Conservation (phyloP, 2,888 invertebrate species). For the Cyclophora punctaria region DNA sequence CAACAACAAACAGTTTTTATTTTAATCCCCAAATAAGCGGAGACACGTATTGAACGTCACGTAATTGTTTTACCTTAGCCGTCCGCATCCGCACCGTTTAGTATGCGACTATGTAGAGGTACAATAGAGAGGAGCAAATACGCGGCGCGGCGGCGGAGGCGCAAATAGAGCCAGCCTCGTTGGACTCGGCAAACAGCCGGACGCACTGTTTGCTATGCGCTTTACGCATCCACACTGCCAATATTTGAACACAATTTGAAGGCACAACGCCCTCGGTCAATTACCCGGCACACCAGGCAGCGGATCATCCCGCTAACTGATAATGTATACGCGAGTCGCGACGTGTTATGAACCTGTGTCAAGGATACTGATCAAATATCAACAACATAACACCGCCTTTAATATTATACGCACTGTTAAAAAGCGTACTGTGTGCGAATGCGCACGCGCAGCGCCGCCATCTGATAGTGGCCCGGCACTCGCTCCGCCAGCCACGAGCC, state of each 20-base stretch:
- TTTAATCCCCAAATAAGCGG: slow-evolving; percentile 35
- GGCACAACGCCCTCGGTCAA: slow-evolving; percentile 58
- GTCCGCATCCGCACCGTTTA: neutral
- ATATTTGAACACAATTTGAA: slow-evolving; percentile 70
- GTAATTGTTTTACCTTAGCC: slow-evolving; percentile 33
- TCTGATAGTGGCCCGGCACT: slow-evolving; percentile 37
- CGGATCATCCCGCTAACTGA: slow-evolving; percentile 29
- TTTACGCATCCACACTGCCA: slow-evolving; percentile 45
- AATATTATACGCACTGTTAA: slow-evolving; percentile 30
- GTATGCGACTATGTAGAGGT: slow-evolving; percentile 35
- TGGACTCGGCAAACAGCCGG: slow-evolving; percentile 53
- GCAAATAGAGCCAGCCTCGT: slow-evolving; percentile 47
- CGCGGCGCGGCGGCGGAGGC: slow-evolving; percentile 21
- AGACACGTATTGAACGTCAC: slow-evolving; percentile 29
- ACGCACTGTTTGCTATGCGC: slow-evolving; percentile 51
- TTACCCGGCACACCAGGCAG: slow-evolving; percentile 33
- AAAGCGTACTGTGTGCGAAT: slow-evolving; percentile 39
- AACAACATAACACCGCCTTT: slow-evolving; percentile 31
- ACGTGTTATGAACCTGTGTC: slow-evolving; percentile 19
- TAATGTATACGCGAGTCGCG: slow-evolving; percentile 24
- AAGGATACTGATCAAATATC: slow-evolving; percentile 23
- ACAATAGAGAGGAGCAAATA: slow-evolving; percentile 29
- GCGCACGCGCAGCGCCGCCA: slow-evolving; percentile 34
- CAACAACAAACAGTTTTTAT: slow-evolving; percentile 16
- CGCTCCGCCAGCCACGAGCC: slow-evolving; percentile 57